Evolutionary conservation across 1,140 invertebrate genomes (phyloP), one percentile per base, ranked within the genome.

Genomic region (Hestina assimilis): DNA sequence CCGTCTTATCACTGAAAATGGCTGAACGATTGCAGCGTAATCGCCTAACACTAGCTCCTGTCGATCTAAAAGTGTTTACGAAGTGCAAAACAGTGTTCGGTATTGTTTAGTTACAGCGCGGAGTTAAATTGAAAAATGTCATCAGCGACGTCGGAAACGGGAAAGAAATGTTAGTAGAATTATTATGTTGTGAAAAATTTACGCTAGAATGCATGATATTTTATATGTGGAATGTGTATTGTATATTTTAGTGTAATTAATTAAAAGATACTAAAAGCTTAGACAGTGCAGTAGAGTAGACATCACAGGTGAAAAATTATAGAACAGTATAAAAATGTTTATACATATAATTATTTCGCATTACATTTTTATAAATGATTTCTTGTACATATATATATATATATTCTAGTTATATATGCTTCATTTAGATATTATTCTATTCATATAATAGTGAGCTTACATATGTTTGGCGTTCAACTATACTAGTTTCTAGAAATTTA

Each of bases 1-100:
- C 54, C 56, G 63, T 57, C 72, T 87, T 87, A 87, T 87, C 83
- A 83, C 73, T 80, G 68, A 87, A 83, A 87, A 87, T 87, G 83
- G 74, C 67, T 73, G 61, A 55, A 66, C 72, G 79, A 81, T 87
- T 84, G 75, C 70, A 68, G 42, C 65, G 55, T 81, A 81, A 83
- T 83, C 83, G 59, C 42, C 70, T 69, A 67, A 68, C 72, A 74
- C 51, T 58, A 26, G 63, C 67, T 47, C 63, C 64, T 70, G 59
- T 69, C 64, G 67, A 72, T 79, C 67, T 68, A 61, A 72, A 69
- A 69, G 65, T 80, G 72, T 79, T 77, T 75, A 74, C 59, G 43
- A 79, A 81, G 69, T 72, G 64, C 64, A 74, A 77, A 72, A 69
- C 66, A 42, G 70, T 77, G 59, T 76, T 74, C 48, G 63, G 75